These are phyloP conservation scores for Nemotelus pantherinus DNA, from an alignment of 2,888 invertebrate genomes.

Conservation along the genomic window DNA sequence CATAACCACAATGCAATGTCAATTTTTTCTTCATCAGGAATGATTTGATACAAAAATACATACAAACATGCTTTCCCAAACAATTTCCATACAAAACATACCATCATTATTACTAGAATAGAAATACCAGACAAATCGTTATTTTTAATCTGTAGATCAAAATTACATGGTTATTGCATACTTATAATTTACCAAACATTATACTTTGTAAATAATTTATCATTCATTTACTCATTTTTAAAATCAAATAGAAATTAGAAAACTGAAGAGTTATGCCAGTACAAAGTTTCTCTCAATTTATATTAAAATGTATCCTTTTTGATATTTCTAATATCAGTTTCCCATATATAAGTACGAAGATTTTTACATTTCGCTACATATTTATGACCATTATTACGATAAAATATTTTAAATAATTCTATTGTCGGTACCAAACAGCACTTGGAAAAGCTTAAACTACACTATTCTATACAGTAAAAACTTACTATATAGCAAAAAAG, in stretches of 20 bases:
- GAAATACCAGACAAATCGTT: too few species aligned
- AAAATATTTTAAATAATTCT: not conserved
- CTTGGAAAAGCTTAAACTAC: not conserved
- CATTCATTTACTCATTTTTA: not conserved
- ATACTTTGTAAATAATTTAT: not conserved
- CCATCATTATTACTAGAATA: too few species aligned
- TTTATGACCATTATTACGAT: too few species aligned
- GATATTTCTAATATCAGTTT: not conserved
- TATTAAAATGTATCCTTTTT: too few species aligned
- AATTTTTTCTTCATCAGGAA: conserved; percentile 4
- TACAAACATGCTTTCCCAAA: not conserved
- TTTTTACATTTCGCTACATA: not conserved
- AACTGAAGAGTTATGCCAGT: too few species aligned
- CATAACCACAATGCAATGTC: not conserved
- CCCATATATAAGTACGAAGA: not conserved
- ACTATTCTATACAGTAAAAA: too few species aligned
- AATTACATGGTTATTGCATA: not conserved
- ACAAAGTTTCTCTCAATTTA: too few species aligned
- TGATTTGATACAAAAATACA: conserved; percentile 22
- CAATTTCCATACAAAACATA: not conserved
- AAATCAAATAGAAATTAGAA: not conserved
- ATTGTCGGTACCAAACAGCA: not conserved
- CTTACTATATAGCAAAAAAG: not conserved
- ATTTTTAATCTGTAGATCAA: too few species aligned
- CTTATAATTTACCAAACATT: not conserved